Evolutionary conservation across 2,888 invertebrate species (phyloP).

Genomic region (Desoria tigrina): DNA sequence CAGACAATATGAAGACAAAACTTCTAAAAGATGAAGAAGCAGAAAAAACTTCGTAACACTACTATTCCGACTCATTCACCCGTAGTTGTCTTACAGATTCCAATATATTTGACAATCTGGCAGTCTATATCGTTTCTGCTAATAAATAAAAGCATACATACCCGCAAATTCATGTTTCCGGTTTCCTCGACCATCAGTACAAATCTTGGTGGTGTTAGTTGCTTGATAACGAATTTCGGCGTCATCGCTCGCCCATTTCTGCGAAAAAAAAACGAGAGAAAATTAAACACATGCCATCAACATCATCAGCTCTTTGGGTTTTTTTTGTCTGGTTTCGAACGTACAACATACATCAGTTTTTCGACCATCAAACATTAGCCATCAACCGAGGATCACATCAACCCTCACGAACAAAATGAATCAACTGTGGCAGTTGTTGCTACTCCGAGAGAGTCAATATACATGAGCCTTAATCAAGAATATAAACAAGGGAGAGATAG

Average conservation of each 20-base stretch:
- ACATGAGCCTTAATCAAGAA: no score
- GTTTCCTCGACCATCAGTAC: constrained; percentile 65
- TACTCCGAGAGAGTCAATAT: not conserved
- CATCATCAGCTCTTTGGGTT: not conserved
- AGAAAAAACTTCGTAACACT: no score
- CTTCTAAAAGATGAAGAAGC: no score
- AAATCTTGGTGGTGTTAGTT: constrained; percentile 62
- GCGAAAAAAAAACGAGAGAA: constrained; percentile 7
- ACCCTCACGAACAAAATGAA: constrained; percentile 12
- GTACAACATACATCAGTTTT: not conserved
- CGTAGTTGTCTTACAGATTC: no score
- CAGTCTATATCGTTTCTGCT: no score
- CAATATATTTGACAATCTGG: no score
- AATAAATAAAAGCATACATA: constrained; percentile 42
- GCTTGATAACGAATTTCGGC: constrained; percentile 61
- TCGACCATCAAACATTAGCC: not conserved
- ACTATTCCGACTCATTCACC: no score
- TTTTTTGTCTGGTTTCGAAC: not conserved
- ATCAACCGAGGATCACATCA: not conserved
- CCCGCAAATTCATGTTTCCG: constrained; percentile 62
- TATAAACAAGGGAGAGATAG: no score
- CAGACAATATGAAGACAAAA: no score
- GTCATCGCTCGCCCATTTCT: constrained; percentile 38
- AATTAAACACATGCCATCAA: not conserved
- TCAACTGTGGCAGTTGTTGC: not conserved